These are phyloP conservation scores for Dolichoris vasculosae DNA, from an alignment of 1,140 invertebrate genomes.

Conservation along the genomic window DNA sequence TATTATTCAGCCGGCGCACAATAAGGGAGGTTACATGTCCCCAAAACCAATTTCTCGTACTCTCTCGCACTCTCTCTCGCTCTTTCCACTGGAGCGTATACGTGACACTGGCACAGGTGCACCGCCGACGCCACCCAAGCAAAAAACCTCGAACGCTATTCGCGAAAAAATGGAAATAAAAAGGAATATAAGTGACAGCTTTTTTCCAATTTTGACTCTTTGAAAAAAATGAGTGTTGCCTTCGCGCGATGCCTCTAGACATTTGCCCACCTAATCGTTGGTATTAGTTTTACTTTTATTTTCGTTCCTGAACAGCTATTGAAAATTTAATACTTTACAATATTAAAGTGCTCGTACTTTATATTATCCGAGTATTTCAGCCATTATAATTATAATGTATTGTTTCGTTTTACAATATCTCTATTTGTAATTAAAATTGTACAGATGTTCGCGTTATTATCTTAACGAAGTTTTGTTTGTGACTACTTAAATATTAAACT, in stretches of 20 bases:
- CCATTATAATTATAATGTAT: too few species aligned
- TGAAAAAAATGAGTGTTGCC: slow-evolving; percentile 17
- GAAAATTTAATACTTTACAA: neutral
- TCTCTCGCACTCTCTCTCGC: neutral
- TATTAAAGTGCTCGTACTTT: too few species aligned
- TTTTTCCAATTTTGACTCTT: slow-evolving; percentile 13
- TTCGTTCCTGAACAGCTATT: neutral
- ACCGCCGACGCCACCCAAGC: neutral
- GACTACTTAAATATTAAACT: too few species aligned
- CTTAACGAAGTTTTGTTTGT: too few species aligned
- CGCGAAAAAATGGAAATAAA: slow-evolving; percentile 28
- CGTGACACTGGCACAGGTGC: slow-evolving; percentile 41
- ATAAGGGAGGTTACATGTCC: slow-evolving; percentile 57
- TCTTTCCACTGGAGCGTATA: neutral
- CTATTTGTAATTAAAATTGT: too few species aligned
- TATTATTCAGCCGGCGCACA: slow-evolving; percentile 55
- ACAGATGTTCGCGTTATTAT: too few species aligned
- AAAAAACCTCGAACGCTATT: neutral
- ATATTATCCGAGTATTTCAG: too few species aligned
- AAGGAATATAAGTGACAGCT: neutral
- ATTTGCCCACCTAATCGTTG: neutral
- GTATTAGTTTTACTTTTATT: neutral
- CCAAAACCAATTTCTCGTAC: slow-evolving; percentile 58
- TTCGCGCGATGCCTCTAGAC: neutral
- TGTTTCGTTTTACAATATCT: too few species aligned